Evolutionary conservation across 2,888 invertebrate genomes (phyloP).

Genomic region (Sesia apiformis): DNA sequence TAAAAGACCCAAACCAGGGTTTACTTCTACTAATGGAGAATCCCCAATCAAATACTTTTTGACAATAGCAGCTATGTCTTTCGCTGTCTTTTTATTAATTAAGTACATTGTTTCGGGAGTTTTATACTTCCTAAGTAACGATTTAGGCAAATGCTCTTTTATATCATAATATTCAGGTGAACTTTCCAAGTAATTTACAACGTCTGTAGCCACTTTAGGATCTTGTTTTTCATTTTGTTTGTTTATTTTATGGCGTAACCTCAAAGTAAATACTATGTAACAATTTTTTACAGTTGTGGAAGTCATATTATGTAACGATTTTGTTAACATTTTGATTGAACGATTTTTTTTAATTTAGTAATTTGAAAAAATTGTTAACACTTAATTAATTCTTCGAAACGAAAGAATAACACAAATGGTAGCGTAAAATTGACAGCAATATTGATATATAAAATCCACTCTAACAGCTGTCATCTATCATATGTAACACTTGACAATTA

Average conservation of each 20-base stretch:
- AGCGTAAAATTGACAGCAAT: too few species aligned
- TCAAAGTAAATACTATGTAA: conserved; percentile 11
- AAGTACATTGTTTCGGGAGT: conserved; percentile 55
- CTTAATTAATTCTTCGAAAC: too few species aligned
- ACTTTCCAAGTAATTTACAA: conserved; percentile 43
- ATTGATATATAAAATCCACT: too few species aligned
- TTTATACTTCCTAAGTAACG: conserved; percentile 49
- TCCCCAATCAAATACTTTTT: conserved; percentile 30
- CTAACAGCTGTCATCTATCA: too few species aligned
- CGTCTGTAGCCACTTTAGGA: conserved; percentile 38
- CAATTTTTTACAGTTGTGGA: background rate
- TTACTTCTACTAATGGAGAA: conserved; percentile 77
- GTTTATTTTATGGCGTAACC: conserved; percentile 37
- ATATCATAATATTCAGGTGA: conserved; percentile 36
- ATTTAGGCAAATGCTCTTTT: conserved; percentile 42
- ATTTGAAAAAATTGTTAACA: too few species aligned
- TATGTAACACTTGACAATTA: too few species aligned
- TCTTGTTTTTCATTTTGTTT: conserved; percentile 30
- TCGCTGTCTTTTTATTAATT: conserved; percentile 51
- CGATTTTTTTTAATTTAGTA: background rate
- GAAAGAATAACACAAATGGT: too few species aligned
- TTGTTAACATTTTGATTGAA: background rate
- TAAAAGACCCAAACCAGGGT: conserved; percentile 80
- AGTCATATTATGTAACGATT: background rate
- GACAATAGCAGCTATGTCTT: conserved; percentile 43